Evolutionary conservation across 2,888 invertebrate species (phyloP), one percentile per base, ranked within the genome.

Genomic region (Eilema griseolum): DNA sequence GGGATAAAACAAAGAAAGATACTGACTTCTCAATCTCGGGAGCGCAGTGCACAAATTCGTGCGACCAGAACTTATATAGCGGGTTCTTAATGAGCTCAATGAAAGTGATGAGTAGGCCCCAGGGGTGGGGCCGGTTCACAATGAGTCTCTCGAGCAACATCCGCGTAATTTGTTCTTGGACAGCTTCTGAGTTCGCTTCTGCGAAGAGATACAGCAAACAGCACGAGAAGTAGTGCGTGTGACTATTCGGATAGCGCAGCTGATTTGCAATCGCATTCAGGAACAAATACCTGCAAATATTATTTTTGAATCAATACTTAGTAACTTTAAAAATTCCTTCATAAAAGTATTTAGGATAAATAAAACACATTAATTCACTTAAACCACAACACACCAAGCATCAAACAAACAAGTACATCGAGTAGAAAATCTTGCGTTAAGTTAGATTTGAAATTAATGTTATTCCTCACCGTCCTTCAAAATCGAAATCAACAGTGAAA

Each of bases 181-280:
- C 99, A 10, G 99, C 98, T 92, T 99, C 99, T 0, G 98, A 98
- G 89, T 99, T 99, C 11, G 99, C 99, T 92, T 99, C 99, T 63
- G 98, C 98, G 94, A 99, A 99, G 83, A 99, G 96, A 92, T 99
- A 99, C 77, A 99, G 96, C 67, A 99, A 96, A 56, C 99, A 98
- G 91, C 99, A 99, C 87, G 99, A 99, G 96, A 99, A 99, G 95
- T 99, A 99, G 95, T 99, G 99, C 26, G 99, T 99, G 95, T 99
- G 99, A 88, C 99, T 99, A 94, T 99, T 99, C 16, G 99, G 99
- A 94, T 99, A 99, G 31, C 99, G 97, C 85, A 99, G 95, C 90
- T 99, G 99, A 94, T 99, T 99, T 65, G 99, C 99, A 81, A 99
- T 99, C 2, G 99, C 99, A 91, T 99, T 99, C 88, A 99, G 96